A percentile compares a stretch with the other conserved stretches of the same genome.
These are phyloP conservation scores for Chrosomus eos DNA, from an alignment of 2,797 vertebrate species.

Conservation along the genomic window DNA sequence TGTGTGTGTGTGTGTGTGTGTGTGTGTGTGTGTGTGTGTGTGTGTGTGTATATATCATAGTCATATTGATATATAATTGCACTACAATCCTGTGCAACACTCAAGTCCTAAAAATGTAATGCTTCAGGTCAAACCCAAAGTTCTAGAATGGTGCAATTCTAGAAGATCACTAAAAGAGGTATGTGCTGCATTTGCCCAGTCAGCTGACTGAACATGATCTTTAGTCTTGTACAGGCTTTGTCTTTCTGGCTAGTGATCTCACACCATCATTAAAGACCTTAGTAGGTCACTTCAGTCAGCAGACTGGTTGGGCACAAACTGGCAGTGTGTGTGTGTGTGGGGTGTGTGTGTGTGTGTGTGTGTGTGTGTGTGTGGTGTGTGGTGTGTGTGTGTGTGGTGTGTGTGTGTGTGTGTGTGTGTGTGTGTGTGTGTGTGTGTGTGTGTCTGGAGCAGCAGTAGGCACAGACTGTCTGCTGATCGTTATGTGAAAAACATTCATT, in stretches of 20 bases:
- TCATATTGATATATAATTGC: not conserved
- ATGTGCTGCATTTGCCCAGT: conserved; percentile 18
- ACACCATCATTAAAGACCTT: conserved; percentile 10
- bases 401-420: conserved; percentile 18
- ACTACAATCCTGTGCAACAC: not conserved
- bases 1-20: no score
- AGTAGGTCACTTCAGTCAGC: conserved; percentile 31
- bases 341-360: conserved; percentile 5
- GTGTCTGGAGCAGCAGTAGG: conserved; percentile 30
- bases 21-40: no score
- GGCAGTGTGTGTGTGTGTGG: not conserved
- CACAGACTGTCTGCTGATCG: conserved; percentile 30
- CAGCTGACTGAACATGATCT: conserved; percentile 23
- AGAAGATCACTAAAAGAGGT: not conserved
- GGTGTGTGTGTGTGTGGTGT: not conserved
- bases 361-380: not conserved
- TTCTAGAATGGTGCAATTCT: not conserved
- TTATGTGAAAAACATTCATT: conserved; percentile 39
- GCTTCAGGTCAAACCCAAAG: not conserved
- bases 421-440: not conserved
- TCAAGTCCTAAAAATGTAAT: not conserved
- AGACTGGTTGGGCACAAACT: conserved; percentile 8
- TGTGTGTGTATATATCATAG: no score
- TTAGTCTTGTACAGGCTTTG: conserved; percentile 29
- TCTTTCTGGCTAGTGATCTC: conserved; percentile 26